Evolutionary conservation across 2,888 invertebrate species (phyloP).

Genomic region (Drosophila putrida): DNA sequence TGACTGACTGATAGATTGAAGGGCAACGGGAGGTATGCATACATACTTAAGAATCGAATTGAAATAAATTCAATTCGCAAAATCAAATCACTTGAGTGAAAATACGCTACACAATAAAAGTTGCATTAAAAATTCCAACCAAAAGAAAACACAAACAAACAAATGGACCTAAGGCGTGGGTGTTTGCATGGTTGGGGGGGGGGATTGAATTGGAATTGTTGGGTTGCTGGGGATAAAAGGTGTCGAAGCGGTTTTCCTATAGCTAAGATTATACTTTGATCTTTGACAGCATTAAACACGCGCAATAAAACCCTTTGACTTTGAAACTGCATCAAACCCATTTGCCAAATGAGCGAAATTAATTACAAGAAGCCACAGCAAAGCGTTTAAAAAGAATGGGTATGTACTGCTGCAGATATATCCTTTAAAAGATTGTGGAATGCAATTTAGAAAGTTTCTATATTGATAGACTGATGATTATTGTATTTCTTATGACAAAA

Average conservation of each 20-base stretch:
- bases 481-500: no score
- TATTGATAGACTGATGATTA: no score
- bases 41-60: constrained; percentile 62
- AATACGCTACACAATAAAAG: constrained; percentile 62
- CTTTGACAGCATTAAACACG: constrained; percentile 72
- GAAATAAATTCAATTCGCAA: constrained; percentile 75
- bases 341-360: constrained; percentile 75
- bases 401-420: constrained; percentile 3
- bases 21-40: constrained; percentile 56
- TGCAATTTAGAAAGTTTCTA: not conserved
- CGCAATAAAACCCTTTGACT: constrained; percentile 73
- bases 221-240: constrained; percentile 36
- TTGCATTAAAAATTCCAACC: constrained; percentile 56
- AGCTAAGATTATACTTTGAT: constrained; percentile 63
- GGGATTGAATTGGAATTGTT: not conserved
- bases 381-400: constrained; percentile 5
- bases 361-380: constrained; percentile 71
- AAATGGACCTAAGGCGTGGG: constrained; percentile 10
- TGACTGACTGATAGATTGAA: constrained; percentile 45
- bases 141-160: constrained; percentile 40
- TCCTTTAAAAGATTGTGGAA: not conserved
- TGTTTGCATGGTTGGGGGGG: not conserved
- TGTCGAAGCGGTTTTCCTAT: constrained; percentile 55
- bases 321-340: constrained; percentile 55
- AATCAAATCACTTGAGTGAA: constrained; percentile 77